Percentiles rank a stretch among this genome's conserved stretches.
Evolutionary conservation across 2,797 vertebrate species (phyloP).

Genomic region (Coranthus polyacanthus): DNA sequence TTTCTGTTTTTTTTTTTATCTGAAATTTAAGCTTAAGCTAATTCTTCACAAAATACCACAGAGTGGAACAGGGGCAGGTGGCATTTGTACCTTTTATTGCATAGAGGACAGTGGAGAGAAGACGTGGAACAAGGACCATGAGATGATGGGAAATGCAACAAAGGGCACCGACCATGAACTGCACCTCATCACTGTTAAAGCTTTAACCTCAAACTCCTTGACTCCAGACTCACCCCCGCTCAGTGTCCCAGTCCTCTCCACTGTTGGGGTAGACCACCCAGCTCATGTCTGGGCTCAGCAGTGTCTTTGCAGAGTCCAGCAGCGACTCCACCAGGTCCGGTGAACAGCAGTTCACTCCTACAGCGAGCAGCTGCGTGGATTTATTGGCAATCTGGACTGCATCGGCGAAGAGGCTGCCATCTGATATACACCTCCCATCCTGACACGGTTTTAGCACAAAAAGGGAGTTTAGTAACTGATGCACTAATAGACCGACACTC

Average conservation of each 20-base stretch:
- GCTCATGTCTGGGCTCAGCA: conserved; percentile 65
- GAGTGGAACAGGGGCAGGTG: no score
- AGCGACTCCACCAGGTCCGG: conserved; percentile 81
- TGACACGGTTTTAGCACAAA: conserved; percentile 1
- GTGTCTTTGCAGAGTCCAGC: conserved; percentile 74
- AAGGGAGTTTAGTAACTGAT: neutral
- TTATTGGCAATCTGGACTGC: conserved; percentile 74
- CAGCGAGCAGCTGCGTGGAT: conserved; percentile 83
- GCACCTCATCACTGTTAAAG: neutral
- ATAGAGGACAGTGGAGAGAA: no score
- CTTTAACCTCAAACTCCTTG: neutral
- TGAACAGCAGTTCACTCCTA: conserved; percentile 87
- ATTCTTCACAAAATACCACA: no score
- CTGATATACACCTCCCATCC: conserved; percentile 80
- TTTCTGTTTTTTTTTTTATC: no score
- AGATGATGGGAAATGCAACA: no score
- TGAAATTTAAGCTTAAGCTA: no score
- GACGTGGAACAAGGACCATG: no score
- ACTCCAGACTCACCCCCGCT: conserved; percentile 74
- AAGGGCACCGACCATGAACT: neutral
- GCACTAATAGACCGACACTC: neutral
- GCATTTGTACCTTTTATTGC: no score
- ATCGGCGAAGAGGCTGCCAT: conserved; percentile 82
- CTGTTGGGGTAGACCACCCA: conserved; percentile 90
- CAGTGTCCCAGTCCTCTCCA: conserved; percentile 83